Evolutionary conservation across 2,888 invertebrate species (phyloP), one percentile per base, ranked within the genome.

Genomic region (Erynnis tages): DNA sequence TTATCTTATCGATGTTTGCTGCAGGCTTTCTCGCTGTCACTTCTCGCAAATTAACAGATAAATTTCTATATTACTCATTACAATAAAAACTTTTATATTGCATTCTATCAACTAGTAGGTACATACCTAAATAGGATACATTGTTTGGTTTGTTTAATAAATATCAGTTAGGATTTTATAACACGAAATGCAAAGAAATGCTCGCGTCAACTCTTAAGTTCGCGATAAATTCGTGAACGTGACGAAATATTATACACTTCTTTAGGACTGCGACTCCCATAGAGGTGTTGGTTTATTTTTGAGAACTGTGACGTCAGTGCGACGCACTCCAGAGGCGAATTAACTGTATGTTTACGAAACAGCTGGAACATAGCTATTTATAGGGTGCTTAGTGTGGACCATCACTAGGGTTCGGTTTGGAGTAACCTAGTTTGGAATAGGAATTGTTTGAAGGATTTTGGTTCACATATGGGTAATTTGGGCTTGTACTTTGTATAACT

Each of bases 281-380:
- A 10, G 6, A 35, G 8, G 25, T 11, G 6, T 14, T 1, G 14
- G 35, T 27, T 35, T 46, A 46, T 46, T 46, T 46, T 35, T 17
- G 13, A 27, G 11, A 11, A n/a, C n/a, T 11, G 11, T 46, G 46
- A 46, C 46, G 46, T 46, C 35, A 46, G 13, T 11, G 46, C 45
- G 27, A 1, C n/a, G 37, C 19, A 4, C 44, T 47, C 47, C 47
- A 47, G 37, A 37, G 35, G 37, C 19, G 37, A 47, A 27, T 46
- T 47, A 29, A 47, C 29, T 19, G 35, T 46, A 46, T 46, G 35
- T 47, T 43, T 47, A 47, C 29, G 37, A 47, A 47, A 37, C 47
- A 37, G 47, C 27, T 37, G 19, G 47, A 29, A 25, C 29, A 35
- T n/a, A 23, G 19, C 17, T 47, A 47, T 47, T 47, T 47, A 47